Percentiles rank a stretch among this genome's conserved stretches.
These are phyloP conservation scores for Aramus guarauna DNA, from an alignment of 2,113 vertebrate species.

Conservation along the genomic window DNA sequence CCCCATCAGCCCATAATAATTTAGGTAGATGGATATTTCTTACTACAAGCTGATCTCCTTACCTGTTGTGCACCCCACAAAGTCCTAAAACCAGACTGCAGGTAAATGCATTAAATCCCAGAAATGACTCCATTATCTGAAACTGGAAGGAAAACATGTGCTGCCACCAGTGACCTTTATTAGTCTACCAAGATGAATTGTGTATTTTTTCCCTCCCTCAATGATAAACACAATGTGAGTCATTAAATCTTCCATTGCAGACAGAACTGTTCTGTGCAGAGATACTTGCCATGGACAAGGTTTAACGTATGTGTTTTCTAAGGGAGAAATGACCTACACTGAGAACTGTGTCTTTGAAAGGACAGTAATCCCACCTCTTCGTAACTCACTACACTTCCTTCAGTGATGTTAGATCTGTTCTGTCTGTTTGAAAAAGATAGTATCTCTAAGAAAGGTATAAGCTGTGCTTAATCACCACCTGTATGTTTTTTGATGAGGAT, in stretches of 20 bases:
- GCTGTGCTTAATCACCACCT: not conserved
- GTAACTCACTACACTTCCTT: not conserved
- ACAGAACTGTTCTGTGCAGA: not conserved
- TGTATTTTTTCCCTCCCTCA: not conserved
- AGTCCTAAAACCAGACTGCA: not conserved
- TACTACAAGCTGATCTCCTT: not conserved
- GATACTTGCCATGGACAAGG: not conserved
- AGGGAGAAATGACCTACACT: not conserved
- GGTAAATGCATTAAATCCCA: not conserved
- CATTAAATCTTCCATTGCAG: not conserved
- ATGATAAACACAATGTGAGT: not conserved
- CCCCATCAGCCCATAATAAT: not conserved
- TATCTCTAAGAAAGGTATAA: not conserved
- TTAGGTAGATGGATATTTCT: not conserved
- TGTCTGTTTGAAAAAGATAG: not conserved
- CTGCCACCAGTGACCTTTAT: not conserved
- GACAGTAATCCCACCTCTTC: not conserved
- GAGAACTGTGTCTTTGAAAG: not conserved
- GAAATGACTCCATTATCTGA: not conserved
- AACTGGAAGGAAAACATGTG: not conserved
- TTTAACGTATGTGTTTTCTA: not conserved
- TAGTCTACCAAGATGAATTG: not conserved
- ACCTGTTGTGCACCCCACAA: not conserved
- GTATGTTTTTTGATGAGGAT: not conserved
- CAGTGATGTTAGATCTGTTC: not conserved